Conservation (phyloP, 2,888 invertebrate species). For the Listrodromus nycthemerus region DNA sequence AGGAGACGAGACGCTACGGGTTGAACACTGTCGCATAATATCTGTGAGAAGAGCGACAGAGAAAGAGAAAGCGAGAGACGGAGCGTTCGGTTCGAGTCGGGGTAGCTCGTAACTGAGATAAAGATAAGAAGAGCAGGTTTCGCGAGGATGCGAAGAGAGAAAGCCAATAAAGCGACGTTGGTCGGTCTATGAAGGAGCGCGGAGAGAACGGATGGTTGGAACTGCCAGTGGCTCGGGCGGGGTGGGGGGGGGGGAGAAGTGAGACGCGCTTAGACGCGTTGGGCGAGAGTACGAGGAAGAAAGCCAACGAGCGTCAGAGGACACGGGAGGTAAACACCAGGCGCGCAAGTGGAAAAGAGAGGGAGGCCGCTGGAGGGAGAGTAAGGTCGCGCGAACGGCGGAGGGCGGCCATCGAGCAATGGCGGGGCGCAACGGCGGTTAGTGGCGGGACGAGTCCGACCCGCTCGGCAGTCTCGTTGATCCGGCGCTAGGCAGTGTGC, state of each 20-base stretch:
- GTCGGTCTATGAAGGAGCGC: conserved; percentile 27
- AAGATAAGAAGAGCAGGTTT: conserved; percentile 15
- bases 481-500: conserved; percentile 74
- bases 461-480: conserved; percentile 75
- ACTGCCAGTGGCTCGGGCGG: not conserved
- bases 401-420: conserved; percentile 61
- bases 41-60: not conserved
- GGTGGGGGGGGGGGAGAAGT: conserved; percentile 23
- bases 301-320: conserved; percentile 41
- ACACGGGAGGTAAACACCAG: conserved; percentile 46
- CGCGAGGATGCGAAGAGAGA: conserved; percentile 45
- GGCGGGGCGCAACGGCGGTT: conserved; percentile 65
- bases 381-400: conserved; percentile 59
- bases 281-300: conserved; percentile 28
- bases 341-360: conserved; percentile 24
- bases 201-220: not conserved
- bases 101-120: conserved; percentile 39
- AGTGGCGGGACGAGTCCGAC: conserved; percentile 70
- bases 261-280: conserved; percentile 15
- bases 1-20: conserved; percentile 28
- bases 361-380: conserved; percentile 3
- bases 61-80: not conserved
- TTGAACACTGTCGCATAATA: conserved; percentile 28
- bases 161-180: conserved; percentile 35
- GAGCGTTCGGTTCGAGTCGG: conserved; percentile 48